Percentiles rank a stretch among this genome's conserved stretches.
phyloP scores from a whole-genome alignment of 2,797 vertebrate genomes.

The Vireo griseus region DNA sequence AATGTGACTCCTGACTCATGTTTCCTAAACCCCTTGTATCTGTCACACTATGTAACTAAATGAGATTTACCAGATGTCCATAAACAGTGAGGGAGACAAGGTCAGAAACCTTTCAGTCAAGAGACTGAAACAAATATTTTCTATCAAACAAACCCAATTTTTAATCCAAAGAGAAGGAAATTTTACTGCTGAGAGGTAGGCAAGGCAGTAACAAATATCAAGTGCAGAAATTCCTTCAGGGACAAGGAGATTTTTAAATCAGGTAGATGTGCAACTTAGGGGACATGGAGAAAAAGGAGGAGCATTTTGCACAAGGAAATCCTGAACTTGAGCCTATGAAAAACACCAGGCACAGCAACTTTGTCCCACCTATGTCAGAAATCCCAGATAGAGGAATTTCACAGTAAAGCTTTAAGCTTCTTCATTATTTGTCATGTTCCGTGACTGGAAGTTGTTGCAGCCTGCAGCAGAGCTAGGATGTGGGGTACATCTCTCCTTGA shows the following conservation, averaged over 20 bases:
- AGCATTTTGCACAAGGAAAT: accelerated
- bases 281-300: neutral
- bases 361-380: neutral
- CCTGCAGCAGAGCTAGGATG: neutral
- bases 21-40: neutral
- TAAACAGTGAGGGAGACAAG: neutral
- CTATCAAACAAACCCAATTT: neutral
- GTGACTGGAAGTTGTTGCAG: neutral
- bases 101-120: neutral
- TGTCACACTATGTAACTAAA: neutral
- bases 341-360: neutral
- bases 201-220: neutral
- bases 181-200: neutral
- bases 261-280: neutral
- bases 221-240: neutral
- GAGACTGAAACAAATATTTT: neutral
- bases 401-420: neutral
- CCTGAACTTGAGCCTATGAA: neutral
- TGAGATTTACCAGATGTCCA: neutral
- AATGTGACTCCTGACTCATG: neutral
- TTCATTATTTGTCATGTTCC: neutral
- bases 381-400: neutral
- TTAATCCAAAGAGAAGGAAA: neutral
- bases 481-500: neutral
- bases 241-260: neutral